A percentile compares a stretch with the other conserved stretches of the same genome.
Conservation (phyloP, 2,888 invertebrate genomes). For the Melanchra persicariae region DNA sequence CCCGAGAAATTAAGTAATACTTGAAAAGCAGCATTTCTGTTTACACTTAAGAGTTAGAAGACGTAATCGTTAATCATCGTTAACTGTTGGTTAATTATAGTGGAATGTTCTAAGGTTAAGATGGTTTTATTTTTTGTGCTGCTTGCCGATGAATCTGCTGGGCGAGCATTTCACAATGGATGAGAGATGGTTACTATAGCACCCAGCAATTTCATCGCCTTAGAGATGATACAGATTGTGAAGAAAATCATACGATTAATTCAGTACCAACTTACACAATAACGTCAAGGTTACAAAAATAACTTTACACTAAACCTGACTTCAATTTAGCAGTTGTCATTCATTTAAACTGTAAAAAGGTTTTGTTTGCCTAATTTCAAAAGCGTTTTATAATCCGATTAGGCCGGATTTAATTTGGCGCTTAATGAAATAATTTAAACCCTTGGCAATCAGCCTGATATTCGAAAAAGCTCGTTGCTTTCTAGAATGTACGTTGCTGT, state of each 20-base stretch:
- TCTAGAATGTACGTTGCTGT: conserved; percentile 12
- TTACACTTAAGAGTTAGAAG: conserved; percentile 20
- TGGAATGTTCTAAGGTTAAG: conserved; percentile 17
- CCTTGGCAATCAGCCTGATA: conserved; percentile 33
- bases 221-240: not conserved
- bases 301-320: conserved; percentile 1
- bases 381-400: conserved; percentile 55
- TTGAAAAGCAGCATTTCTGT: conserved; percentile 22
- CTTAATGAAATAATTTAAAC: conserved; percentile 38
- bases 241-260: not conserved
- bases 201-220: not conserved
- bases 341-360: conserved; percentile 39
- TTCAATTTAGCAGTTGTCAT: conserved; percentile 27
- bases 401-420: conserved; percentile 33
- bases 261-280: not conserved
- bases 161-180: not conserved
- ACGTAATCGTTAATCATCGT: conserved; percentile 56
- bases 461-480: conserved; percentile 31
- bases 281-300: conserved; percentile 12
- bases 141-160: not conserved
- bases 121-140: not conserved
- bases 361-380: conserved; percentile 48
- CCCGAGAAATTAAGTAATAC: conserved; percentile 32
- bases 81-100: conserved; percentile 47
- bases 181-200: not conserved